These are phyloP conservation scores for Notodonta dromedarius DNA, from an alignment of 2,888 invertebrate genomes.

Conservation along the genomic window DNA sequence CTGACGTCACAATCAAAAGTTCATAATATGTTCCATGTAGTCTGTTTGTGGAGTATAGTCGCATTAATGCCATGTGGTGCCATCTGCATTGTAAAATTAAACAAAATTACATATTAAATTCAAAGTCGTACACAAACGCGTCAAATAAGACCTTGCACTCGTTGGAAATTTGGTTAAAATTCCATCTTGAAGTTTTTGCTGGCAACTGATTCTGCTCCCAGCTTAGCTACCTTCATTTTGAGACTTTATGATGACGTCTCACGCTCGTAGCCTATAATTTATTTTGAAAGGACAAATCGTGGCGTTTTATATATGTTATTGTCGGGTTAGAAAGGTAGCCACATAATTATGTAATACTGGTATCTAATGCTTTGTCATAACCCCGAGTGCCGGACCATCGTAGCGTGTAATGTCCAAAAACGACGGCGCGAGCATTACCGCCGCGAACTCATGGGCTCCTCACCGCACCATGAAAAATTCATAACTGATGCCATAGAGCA, in stretches of 20 bases:
- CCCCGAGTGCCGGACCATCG: conserved; percentile 16
- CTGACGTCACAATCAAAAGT: conserved; percentile 8
- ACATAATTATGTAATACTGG: not conserved
- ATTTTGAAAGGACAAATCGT: too few species aligned
- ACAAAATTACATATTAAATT: too few species aligned
- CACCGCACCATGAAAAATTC: conserved; percentile 72
- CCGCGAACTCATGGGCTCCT: conserved; percentile 57
- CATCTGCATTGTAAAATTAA: not conserved
- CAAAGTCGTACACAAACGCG: too few species aligned
- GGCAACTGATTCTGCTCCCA: too few species aligned
- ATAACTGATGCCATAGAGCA: conserved; percentile 63
- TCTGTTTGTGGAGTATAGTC: conserved; percentile 2
- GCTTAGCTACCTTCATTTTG: too few species aligned
- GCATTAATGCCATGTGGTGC: not conserved
- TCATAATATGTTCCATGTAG: conserved; percentile 6
- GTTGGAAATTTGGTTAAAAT: too few species aligned
- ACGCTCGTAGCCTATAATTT: too few species aligned
- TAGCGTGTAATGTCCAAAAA: conserved; percentile 55
- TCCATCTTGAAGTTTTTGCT: too few species aligned
- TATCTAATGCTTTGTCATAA: conserved; percentile 22
- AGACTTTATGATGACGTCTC: too few species aligned
- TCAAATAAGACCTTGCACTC: too few species aligned
- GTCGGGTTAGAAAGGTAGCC: too few species aligned
- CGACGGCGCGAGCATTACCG: conserved; percentile 62
- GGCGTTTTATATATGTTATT: too few species aligned